Base-by-base conservation (phyloP, 2,888 invertebrate genomes). In the Watsonalla cultraria region DNA sequence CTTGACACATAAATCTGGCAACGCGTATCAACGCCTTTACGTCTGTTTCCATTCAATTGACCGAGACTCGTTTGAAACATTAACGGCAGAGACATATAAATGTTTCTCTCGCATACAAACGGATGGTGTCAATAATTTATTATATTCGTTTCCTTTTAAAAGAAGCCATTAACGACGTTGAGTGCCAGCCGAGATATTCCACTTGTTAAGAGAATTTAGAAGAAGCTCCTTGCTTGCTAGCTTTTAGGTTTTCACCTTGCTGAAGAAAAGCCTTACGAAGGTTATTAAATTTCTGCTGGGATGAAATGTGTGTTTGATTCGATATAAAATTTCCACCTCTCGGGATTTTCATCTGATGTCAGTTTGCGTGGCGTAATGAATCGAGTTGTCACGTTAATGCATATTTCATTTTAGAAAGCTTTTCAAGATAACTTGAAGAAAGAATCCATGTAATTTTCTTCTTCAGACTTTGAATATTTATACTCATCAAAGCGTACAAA, bases 71-170 rank as follows among this genome's bases (percentile, higher is more conserved):
- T 15, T 60, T 53, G 51, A 53, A 59, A 59, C 61, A 66, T 67
- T 66, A 62, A 56, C 60, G 52, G 64, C 54, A 73, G 73, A 78
- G 76, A 77, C 74, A 79, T 83, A 78, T 80, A 83, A 82, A 76
- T 81, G 78, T 77, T 76, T 78, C 68, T 65, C 68, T 68, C 72
- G 71, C 71, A 72, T 76, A 74, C 78, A 78, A 70, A 77, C 80
- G 76, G 74, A 74, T 78, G 77, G 79, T 82, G 84, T 85, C 84
- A 86, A 88, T 86, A 86, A 86, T 82, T 84, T 84, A 85, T 87
- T 85, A 84, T 86, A 83, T 86, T 86, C 81, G 74, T 81, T 84
- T 81, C 80, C 81, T 80, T 81, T 80, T 76, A 83, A 85, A 84
- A 78, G 79, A 75, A 60, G 80, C 85, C 84, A 86, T 87, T 86